A percentile compares a stretch with the other conserved stretches of the same genome.
Evolutionary conservation across 2,888 invertebrate genomes (phyloP).

Genomic region (Idaea straminata): DNA sequence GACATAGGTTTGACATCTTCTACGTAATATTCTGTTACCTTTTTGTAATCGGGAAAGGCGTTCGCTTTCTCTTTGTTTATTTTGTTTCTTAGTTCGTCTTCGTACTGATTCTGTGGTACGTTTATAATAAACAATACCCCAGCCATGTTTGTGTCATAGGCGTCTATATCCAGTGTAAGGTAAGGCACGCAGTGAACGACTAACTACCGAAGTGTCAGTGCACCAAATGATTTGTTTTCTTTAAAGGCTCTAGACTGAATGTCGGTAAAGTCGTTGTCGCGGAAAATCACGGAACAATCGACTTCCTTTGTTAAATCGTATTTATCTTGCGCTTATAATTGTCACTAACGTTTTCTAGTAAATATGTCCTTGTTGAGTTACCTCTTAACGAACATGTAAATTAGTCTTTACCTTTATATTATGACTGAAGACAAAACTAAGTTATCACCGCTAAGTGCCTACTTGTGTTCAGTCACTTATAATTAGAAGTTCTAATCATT

Average conservation of each 20-base stretch:
- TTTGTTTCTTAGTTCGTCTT: constrained; percentile 50
- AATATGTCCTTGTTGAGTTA: not conserved
- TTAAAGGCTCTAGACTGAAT: constrained; percentile 30
- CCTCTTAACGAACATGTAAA: not conserved
- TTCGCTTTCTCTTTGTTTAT: constrained; percentile 27
- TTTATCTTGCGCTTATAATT: not conserved
- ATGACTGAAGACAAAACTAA: not conserved
- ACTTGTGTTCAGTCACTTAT: not conserved
- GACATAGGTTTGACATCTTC: constrained; percentile 20
- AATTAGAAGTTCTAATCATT: not conserved
- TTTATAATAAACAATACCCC: constrained; percentile 81
- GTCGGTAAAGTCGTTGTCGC: constrained; percentile 34
- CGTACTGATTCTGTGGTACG: constrained; percentile 76
- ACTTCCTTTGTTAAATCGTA: constrained; percentile 34
- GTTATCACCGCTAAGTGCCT: not conserved
- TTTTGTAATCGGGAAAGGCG: constrained; percentile 28
- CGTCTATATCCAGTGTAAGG: not conserved
- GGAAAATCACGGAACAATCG: constrained; percentile 46
- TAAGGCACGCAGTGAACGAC: constrained; percentile 3
- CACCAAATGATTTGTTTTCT: constrained; percentile 24
- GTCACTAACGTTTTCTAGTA: not conserved
- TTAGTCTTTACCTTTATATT: not conserved
- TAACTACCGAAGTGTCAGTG: constrained; percentile 27
- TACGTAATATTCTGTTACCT: constrained; percentile 28
- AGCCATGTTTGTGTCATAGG: constrained; percentile 53